Conservation (phyloP, 2,888 invertebrate species). For the Lochmaea crataegi region DNA sequence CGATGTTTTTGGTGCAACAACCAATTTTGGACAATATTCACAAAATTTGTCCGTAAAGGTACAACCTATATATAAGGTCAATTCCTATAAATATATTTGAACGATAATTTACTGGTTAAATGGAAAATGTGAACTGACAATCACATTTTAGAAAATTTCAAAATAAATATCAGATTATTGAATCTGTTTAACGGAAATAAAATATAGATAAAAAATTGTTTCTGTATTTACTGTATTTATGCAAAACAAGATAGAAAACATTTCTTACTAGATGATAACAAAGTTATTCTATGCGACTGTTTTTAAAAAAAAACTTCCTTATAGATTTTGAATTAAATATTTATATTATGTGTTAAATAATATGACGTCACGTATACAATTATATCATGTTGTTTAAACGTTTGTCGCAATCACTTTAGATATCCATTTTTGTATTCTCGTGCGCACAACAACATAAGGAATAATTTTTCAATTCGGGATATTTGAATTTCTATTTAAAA, state of each 20-base stretch:
- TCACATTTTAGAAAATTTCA: no score
- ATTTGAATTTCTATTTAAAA: no score
- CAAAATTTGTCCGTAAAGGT: no score
- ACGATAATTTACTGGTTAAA: no score
- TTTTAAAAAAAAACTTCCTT: conserved; percentile 20
- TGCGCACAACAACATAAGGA: not conserved
- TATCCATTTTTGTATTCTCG: not conserved
- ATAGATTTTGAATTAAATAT: conserved; percentile 24
- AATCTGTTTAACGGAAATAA: not conserved
- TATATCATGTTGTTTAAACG: conserved; percentile 28
- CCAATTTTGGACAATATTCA: no score
- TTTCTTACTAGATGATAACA: conserved; percentile 12
- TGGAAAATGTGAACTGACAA: not conserved
- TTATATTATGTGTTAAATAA: conserved; percentile 23
- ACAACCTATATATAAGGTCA: no score
- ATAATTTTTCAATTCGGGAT: not conserved
- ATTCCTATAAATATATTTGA: no score
- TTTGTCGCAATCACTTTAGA: conserved; percentile 20
- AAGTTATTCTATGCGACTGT: conserved; percentile 10
- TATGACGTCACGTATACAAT: conserved; percentile 23
- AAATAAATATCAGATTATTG: no score
- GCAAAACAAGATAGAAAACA: conserved; percentile 14
- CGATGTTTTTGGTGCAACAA: no score
- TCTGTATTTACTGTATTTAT: not conserved
- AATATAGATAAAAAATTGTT: not conserved